Percentiles rank a stretch among this genome's conserved stretches.
Evolutionary conservation across 2,113 vertebrate genomes (phyloP).

Genomic region (Trematomus loennbergii): DNA sequence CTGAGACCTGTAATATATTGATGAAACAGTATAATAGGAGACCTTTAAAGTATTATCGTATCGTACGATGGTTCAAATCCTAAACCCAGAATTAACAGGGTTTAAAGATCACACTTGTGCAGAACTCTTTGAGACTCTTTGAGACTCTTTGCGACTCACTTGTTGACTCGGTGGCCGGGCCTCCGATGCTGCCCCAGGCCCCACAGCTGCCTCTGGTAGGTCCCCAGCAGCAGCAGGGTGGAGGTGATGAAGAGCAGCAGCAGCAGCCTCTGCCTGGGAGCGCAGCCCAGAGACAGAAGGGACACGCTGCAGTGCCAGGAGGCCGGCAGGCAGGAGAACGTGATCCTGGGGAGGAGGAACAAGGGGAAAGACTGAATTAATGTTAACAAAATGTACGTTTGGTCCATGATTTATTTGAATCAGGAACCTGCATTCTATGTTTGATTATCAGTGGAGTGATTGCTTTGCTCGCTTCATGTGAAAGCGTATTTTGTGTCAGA

Average conservation of each 20-base stretch:
- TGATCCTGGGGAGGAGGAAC: slow-evolving; percentile 74
- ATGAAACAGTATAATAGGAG: too few species aligned
- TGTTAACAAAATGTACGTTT: too few species aligned
- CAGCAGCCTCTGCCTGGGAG: slow-evolving; percentile 83
- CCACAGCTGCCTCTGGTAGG: slow-evolving; percentile 83
- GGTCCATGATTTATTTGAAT: too few species aligned
- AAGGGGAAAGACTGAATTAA: too few species aligned
- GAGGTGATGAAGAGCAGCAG: slow-evolving; percentile 80
- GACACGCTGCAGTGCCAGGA: slow-evolving; percentile 90
- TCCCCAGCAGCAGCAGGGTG: slow-evolving; percentile 82
- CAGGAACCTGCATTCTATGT: too few species aligned
- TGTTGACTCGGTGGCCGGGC: slow-evolving; percentile 80
- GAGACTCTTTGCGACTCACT: slow-evolving; percentile 75
- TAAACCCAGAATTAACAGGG: too few species aligned
- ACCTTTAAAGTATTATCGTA: too few species aligned
- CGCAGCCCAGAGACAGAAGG: slow-evolving; percentile 84
- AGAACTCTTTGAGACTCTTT: background rate
- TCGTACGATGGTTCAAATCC: too few species aligned
- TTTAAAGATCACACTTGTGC: background rate
- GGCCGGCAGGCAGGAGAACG: slow-evolving; percentile 88
- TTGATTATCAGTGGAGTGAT: too few species aligned
- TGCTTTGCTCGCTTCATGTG: too few species aligned
- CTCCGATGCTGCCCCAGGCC: slow-evolving; percentile 50
- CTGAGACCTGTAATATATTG: too few species aligned
- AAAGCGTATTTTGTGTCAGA: too few species aligned